Evolutionary conservation across 1,140 invertebrate genomes (phyloP).

Genomic region (Trichomalopsis sarcophagae): DNA sequence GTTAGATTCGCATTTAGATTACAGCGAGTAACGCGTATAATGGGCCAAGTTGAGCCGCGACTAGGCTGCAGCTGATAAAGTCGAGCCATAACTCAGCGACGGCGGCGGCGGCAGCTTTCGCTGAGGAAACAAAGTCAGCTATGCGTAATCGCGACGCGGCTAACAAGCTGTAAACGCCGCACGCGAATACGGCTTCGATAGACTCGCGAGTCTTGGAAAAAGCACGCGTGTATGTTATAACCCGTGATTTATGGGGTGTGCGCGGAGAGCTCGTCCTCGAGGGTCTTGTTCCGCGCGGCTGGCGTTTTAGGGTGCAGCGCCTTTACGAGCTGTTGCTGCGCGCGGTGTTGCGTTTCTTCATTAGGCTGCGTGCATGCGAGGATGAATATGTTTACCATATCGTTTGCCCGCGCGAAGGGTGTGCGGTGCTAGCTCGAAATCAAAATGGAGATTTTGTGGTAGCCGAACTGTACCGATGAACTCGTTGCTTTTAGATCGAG

Average conservation of each 20-base stretch:
- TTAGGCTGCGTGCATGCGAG: background rate
- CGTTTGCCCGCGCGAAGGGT: background rate
- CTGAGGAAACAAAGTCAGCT: constrained; percentile 2
- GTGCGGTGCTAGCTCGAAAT: background rate
- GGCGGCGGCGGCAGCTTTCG: background rate
- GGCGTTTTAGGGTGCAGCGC: background rate
- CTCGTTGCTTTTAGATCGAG: no score
- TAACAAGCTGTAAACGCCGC: constrained; percentile 21
- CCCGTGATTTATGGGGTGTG: background rate
- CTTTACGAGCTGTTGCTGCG: background rate
- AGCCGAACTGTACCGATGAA: no score
- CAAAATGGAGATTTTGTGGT: background rate
- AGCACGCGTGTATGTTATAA: background rate
- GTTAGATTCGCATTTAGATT: constrained; percentile 50
- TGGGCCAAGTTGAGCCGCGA: constrained; percentile 6
- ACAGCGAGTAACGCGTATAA: background rate
- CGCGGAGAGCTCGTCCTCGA: background rate
- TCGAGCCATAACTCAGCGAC: constrained; percentile 28
- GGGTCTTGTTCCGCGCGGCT: background rate
- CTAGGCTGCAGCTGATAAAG: constrained; percentile 26
- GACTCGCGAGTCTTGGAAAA: background rate
- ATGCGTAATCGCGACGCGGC: constrained; percentile 16
- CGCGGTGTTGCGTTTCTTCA: background rate
- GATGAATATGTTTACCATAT: background rate
- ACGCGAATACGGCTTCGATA: background rate